Conservation (phyloP, 1,140 invertebrate species). For the Hyposmocoma kahamanoa region DNA sequence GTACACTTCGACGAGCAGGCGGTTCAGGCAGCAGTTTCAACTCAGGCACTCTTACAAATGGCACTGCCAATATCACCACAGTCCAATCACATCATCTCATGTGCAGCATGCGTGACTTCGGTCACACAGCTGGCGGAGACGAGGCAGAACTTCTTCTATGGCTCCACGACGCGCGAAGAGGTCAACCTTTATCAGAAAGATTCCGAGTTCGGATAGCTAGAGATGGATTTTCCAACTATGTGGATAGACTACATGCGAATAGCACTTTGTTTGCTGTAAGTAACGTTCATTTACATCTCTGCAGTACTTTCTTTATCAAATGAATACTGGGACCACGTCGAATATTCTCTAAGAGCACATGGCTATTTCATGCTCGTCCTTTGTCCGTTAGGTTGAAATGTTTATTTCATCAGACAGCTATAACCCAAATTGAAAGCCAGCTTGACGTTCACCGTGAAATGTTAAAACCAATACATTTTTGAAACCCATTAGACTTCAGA, state of each 20-base stretch:
- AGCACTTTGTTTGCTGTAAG: slow-evolving; percentile 92
- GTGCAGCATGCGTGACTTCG: slow-evolving; percentile 91
- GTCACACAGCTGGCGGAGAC: slow-evolving; percentile 87
- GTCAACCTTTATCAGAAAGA: slow-evolving; percentile 85
- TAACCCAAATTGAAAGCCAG: no score
- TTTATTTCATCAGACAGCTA: no score
- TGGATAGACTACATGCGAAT: slow-evolving; percentile 90
- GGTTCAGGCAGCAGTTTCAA: slow-evolving; percentile 65
- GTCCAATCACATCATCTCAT: slow-evolving; percentile 86
- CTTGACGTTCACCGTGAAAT: no score
- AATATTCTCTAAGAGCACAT: no score
- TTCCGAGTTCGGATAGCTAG: slow-evolving; percentile 92
- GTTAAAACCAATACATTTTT: no score
- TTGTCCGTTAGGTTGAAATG: no score
- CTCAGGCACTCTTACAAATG: slow-evolving; percentile 46
- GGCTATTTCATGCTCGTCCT: no score
- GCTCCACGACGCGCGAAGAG: slow-evolving; percentile 85
- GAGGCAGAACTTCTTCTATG: slow-evolving; percentile 92
- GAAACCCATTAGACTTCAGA: no score
- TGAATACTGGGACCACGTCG: no score
- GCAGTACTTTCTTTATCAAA: no score
- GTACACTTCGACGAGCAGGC: slow-evolving; percentile 77
- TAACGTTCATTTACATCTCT: no score
- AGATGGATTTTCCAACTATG: slow-evolving; percentile 91
- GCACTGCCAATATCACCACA: slow-evolving; percentile 21